Evolutionary conservation across 1,140 invertebrate genomes (phyloP), one percentile per base, ranked within the genome.

Genomic region (Pogonognathellus flavescens): DNA sequence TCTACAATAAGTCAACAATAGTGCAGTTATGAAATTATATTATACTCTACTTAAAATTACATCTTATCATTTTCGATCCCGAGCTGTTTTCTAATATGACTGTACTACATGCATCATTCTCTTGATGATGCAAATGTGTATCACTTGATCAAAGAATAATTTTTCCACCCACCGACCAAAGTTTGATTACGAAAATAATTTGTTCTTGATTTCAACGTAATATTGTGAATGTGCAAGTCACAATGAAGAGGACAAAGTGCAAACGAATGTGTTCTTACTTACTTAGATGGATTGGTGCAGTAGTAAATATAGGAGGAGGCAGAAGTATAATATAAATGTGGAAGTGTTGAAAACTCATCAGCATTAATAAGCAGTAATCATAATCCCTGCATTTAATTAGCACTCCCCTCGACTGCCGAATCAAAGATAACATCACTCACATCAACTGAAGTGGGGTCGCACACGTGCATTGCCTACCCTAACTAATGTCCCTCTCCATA

Each of bases 331-430:
- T 13, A 20, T 9, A n/a, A 62, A 76, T 25, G 70, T 25, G 70
- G 41, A 76, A 50, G 59, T 83, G 55, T 66, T 76, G 70, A 76
- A 83, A 66, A 59, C 57, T 83, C 82, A 66, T 83, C 41, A 83
- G 41, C 41, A 83, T 66, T 62, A 60, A 60, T 50, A 83, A 60
- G 57, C 41, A 60, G 57, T 52, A 62, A 62, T 62, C 57, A 50
- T 60, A 59, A 83, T 76, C 84, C 84, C 72, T 85, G 57, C 84
- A 85, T 85, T 85, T 85, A 85, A 85, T 85, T 85, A 85, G 57
- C 76, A 81, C 49, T 85, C 84, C 76, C 84, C 80, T 81, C 31
- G 20, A 16, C 18, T 55, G 52, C 31, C n/a, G 14, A 76, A 76
- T 76, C 41, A 50, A 76, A 76, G 70, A 76, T 76, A 76, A 18